Evolutionary conservation across 2,888 invertebrate species (phyloP).

Genomic region (Hedya salicella): DNA sequence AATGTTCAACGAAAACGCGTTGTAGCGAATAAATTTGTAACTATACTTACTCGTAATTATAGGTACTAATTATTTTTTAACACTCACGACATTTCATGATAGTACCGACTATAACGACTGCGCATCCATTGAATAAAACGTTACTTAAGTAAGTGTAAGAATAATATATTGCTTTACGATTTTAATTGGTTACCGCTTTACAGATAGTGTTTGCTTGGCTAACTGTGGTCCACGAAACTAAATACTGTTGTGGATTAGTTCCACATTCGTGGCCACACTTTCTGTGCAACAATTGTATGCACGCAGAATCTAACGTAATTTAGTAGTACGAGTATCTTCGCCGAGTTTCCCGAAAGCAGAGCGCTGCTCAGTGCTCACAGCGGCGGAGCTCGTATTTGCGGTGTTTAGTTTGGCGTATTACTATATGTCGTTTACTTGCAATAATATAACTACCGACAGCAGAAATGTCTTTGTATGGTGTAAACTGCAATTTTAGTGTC

Average conservation of each 20-base stretch:
- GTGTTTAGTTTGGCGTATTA: not conserved
- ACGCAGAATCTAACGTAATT: constrained; percentile 34
- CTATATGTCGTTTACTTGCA: constrained; percentile 28
- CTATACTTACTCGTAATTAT: no score
- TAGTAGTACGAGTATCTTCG: constrained; percentile 29
- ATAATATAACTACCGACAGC: not conserved
- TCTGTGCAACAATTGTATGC: constrained; percentile 32
- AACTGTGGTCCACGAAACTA: not conserved
- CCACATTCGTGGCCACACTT: constrained; percentile 33
- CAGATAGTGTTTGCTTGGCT: not conserved
- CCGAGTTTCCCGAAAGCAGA: constrained; percentile 27
- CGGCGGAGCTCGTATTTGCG: not conserved
- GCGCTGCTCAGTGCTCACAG: not conserved
- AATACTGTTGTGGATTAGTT: constrained; percentile 20
- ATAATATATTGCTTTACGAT: no score
- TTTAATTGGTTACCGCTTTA: not conserved
- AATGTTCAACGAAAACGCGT: no score
- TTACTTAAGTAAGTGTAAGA: no score
- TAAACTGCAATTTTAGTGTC: constrained; percentile 24
- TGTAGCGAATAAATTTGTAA: no score
- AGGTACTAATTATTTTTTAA: no score
- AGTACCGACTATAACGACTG: no score
- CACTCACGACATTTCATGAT: no score
- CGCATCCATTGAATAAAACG: no score
- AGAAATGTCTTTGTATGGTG: not conserved